Evolutionary conservation across 2,797 vertebrate genomes (phyloP).

Genomic region (Enteromius anoplus): DNA sequence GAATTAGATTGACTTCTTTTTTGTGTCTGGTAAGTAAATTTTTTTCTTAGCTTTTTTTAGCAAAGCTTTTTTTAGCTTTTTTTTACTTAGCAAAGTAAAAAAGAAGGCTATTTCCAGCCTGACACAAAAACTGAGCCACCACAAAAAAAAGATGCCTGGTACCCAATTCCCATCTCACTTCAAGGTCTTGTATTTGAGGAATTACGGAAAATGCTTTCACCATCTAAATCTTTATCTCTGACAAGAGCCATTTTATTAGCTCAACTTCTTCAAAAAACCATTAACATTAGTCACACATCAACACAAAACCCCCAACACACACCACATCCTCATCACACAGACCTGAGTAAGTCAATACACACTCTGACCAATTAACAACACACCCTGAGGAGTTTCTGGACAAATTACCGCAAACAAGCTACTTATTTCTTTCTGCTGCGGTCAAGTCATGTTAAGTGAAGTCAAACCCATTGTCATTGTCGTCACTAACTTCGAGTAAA

Average conservation of each 20-base stretch:
- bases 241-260: conserved; percentile 45
- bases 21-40: not conserved
- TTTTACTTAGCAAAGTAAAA: not conserved
- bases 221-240: conserved; percentile 67
- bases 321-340: conserved; percentile 7
- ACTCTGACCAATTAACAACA: conserved; percentile 12
- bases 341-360: conserved; percentile 17
- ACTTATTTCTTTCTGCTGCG: not conserved
- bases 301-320: not conserved
- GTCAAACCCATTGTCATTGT: not conserved
- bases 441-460: conserved; percentile 1
- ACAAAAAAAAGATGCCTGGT: not conserved
- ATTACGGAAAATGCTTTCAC: conserved; percentile 62
- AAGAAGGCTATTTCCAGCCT: not conserved
- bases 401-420: not conserved
- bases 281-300: conserved; percentile 23
- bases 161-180: conserved; percentile 40
- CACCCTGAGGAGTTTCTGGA: not conserved
- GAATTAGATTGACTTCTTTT: not conserved
- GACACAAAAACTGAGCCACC: not conserved
- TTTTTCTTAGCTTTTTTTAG: no score
- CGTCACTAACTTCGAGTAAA: no score
- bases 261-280: conserved; percentile 22
- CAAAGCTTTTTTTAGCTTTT: not conserved
- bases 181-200: conserved; percentile 70